Evolutionary conservation across 2,113 vertebrate genomes (phyloP), one percentile per base, ranked within the genome.

Genomic region (Syngnathoides biaculeatus): DNA sequence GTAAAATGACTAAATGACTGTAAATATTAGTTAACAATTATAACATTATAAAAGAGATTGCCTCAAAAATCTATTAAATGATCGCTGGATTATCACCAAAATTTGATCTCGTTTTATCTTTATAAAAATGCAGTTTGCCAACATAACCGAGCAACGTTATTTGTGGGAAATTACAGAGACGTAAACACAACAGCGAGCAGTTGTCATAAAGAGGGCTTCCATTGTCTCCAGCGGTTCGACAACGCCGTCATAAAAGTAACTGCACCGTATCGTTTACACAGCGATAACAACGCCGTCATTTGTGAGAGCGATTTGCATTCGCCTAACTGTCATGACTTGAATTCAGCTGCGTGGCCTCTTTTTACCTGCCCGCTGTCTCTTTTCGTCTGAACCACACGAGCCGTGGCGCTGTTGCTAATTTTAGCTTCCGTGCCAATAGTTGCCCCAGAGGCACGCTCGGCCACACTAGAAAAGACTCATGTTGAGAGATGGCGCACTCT

Each of bases 341-440:
- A 56, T 56, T 30, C 38, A 55, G 50, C 26, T 50, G 19, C 15
- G 50, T 73, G 64, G 52, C 64, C 61, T 69, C 42, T 58, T 84
- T 84, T 75, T 73, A 64, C 56, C 60, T 62, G 74, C 42, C 43
- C 4, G 45, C 45, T 61, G 17, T 63, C 27, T 50, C 64, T 50
- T 27, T 45, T 38, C 61, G 53, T 59, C 58, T 53, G 12, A 4
- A 17, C 17, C 9, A 30, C 11, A 15, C 60, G 69, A 77, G 77
- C 78, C 35, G 59, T 75, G 77, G 70, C 72, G 79, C 68, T 85
- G 83, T 65, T 85, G 77, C 79, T 87, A 89, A 87, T 72, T 87
- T 83, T 87, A 89, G 87, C 85, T 77, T 73, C 73, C 19, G 83
- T 83, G 82, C 73, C 73, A 71, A 80, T 80, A 77, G 77, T 70